Base-by-base conservation (phyloP, 2,888 invertebrate species). In the Philaethria dido region DNA sequence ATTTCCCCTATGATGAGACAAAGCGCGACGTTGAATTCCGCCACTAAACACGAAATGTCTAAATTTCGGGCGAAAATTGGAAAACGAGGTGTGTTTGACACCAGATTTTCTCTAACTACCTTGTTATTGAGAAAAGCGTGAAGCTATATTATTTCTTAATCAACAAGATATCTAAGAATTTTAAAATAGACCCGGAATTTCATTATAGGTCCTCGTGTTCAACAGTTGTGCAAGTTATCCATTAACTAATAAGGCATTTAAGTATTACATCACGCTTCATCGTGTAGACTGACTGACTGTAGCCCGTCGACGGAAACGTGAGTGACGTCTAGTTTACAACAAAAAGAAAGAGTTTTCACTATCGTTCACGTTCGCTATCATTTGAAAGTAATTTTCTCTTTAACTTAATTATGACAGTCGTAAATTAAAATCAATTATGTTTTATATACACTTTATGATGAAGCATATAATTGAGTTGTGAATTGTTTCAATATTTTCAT, bases 351-450 rank as follows among this genome's bases (percentile, higher is more conserved):
- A 60, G 60, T 60, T 66, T 66, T 62, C 66, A 62, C 57, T 42
- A 62, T 66, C 66, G 18, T 66, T 66, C 29, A 57, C 57, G 55
- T 62, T 69, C 68, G 47, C 55, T 57, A 62, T 57, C 62, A 18
- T 69, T 65, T 61, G 55, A 68, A 65, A 65, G 65, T 55, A 48
- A 69, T 55, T 69, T 69, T 65, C 65, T 44, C 65, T 65, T 55
- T 16, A 61, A 57, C 22, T 60, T 68, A 68, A 68, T 64, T 68
- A 62, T 25, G 47, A 48, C 62, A 39, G 47, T 62, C 45, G 60
- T 60, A 57, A 66, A 57, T 47, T 57, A 25, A 45, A 60, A 5
- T 33, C 22, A 45, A 29, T 29, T 20, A 60, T 42, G 11, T 42
- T 57, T 57, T n/a, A 16, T 42, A n/a, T 14, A 5, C 39, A 57